Evolutionary conservation across 2,888 invertebrate genomes (phyloP), one percentile per base, ranked within the genome.

Genomic region (Candidula unifasciata): DNA sequence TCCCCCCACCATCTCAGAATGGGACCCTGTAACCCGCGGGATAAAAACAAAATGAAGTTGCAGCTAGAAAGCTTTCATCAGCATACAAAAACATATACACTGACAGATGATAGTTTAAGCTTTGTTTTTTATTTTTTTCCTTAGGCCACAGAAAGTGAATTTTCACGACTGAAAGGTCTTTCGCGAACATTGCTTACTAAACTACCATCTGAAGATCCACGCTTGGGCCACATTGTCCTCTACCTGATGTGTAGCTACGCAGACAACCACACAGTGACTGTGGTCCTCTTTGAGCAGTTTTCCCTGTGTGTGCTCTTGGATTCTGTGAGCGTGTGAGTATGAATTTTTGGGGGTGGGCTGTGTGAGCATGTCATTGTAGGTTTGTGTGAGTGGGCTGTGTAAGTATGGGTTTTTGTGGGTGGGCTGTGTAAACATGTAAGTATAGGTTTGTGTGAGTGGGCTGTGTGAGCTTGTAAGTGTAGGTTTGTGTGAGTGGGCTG

Each of bases 221-320:
- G 94, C 10, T 87, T 93, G 33, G 86, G 89, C 18, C 92, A 92
- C 86, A 90, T 93, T 57, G 90, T 92, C 33, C 87, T 92, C 18
- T 94, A 93, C 86, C 87, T 92, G 68, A 84, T 90, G 64, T 88
- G 87, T 69, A 89, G 89, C 79, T 85, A 85, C 3, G 88, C 87
- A 27, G 71, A 87, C 68, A 83, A 86, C 8, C 78, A 86, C 18
- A 87, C 90, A 30, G 79, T 89, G 24, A 86, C 86, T 18, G 83
- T 90, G 73, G 80, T 89, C 8, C 85, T 93, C 60, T 85, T 92
- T 73, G 94, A 94, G 84, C 93, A 93, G 89, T 92, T 93, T 85
- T 86, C 92, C n/a, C 86, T 89, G 77, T 87, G 90, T 85, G 86
- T 87, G 35, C 77, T 87, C 33, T 86, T 91, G 54, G 90, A 91